Base-by-base conservation (phyloP, 2,113 vertebrate genomes). In the Trichomycterus rosablanca region DNA sequence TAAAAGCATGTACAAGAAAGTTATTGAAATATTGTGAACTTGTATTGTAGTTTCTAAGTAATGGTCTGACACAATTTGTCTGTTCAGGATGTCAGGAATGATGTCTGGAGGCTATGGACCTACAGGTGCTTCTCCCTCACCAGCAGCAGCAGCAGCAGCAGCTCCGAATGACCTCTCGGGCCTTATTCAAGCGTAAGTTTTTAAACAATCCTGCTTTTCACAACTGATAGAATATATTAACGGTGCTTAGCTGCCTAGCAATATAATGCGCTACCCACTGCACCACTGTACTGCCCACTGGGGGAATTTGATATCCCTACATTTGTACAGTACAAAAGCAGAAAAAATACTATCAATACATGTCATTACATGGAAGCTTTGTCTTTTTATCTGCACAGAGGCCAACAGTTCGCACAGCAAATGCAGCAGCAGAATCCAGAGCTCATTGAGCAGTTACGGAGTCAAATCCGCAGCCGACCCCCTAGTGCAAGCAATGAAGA, bases 401-500 rank as follows among this genome's bases (percentile, higher is more conserved):
- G 95, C 14, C 95, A 97, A 70, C 93, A 98, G 77, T 97, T 98
- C 0, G 95, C 94, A 0, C 93, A 97, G 79, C 93, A 96, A 84
- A 96, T 98, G 92, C 94, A 97, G 76, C 92, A 95, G 81, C 91
- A 97, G 80, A 98, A 97, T 28, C 94, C 94, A 0, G 95, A 98
- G 71, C 80, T 98, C 6, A 96, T 98, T 22, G 94, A 98, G 67
- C 91, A 96, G 81, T 82, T 97, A 43, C 83, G 95, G 15, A 97
- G 88, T 78, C 93, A 96, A 68, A 92, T 95, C 8, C 86, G 93
- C 35, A 97, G 93, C 78, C 87, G 93, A 59, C 85, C 90, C 22
- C 93, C 94, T 16, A 97, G 94, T 16, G 83, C 93, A 63, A 90
- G 93, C 68, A 92, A 90, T 0, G 95, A 98, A 1, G 94, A 92